Percentiles rank a stretch among this genome's conserved stretches.
These are phyloP conservation scores for Percopsis omiscomaycus DNA, from an alignment of 2,797 vertebrate genomes.

Conservation along the genomic window DNA sequence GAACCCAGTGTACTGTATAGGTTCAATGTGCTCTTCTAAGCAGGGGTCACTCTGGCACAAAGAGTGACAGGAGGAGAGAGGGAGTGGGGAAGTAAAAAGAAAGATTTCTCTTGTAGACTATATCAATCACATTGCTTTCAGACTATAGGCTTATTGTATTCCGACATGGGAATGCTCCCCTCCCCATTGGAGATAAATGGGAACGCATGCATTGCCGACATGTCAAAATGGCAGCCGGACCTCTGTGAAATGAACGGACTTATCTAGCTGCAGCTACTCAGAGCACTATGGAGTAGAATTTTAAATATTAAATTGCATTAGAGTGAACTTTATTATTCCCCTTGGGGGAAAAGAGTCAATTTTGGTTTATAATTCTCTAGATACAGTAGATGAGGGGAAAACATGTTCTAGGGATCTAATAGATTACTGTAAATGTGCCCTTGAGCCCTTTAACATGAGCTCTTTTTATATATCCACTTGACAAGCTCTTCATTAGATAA, in stretches of 20 bases:
- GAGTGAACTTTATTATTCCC: background rate
- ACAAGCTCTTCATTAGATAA: background rate
- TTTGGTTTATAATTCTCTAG: background rate
- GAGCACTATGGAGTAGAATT: background rate
- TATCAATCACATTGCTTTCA: slow-evolving; percentile 18
- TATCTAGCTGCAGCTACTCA: background rate
- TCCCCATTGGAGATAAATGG: slow-evolving; percentile 5
- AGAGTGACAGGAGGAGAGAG: slow-evolving; percentile 7
- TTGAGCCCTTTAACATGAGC: background rate
- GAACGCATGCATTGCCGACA: background rate
- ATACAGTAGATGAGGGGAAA: background rate
- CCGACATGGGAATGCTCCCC: background rate
- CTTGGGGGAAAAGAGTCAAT: no score
- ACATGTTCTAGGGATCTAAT: background rate
- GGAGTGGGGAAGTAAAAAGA: slow-evolving; percentile 8
- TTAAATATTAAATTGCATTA: background rate
- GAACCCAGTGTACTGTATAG: slow-evolving; percentile 26
- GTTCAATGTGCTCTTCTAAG: slow-evolving; percentile 28
- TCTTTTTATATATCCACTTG: background rate
- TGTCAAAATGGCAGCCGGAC: background rate
- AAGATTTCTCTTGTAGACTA: slow-evolving; percentile 21
- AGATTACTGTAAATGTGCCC: background rate
- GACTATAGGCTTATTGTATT: slow-evolving; percentile 6
- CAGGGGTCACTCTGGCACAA: slow-evolving; percentile 38
- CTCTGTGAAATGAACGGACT: slow-evolving; percentile 5